Base-by-base conservation (phyloP, 1,140 invertebrate genomes). In the Lasaia peninsularis region DNA sequence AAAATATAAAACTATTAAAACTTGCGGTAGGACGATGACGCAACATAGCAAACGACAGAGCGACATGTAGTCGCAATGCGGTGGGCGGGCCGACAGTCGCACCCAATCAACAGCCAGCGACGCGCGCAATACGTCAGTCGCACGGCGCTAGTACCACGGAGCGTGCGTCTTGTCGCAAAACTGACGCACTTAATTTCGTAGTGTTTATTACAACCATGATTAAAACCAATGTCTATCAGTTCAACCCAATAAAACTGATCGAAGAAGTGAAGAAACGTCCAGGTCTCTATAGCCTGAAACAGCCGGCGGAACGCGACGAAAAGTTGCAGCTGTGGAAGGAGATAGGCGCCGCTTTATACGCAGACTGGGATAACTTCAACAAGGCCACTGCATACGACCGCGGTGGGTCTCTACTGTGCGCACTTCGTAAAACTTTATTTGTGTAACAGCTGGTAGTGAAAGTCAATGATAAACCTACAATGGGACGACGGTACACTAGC, bases 241-340 rank as follows among this genome's bases (percentile, higher is more conserved):
- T 80, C 52, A 78, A 75, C 61, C 78, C 82, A 0, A 56, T 71
- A 8, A 55, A 62, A 9, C 53, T 87, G 52, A 87, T 87, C n/a
- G 78, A 78, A 24, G 80, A 86, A 62, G 69, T 88, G 32, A 74
- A 80, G 57, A 78, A 74, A 32, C 67, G 82, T n/a, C 82, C 80
- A 0, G 75, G 64, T 0, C 50, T 88, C 44, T 88, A 80, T 62
- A 72, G 69, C 5, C 28, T 71, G n/a, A 71, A 75, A 1, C 69
- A 70, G 18, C 73, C 75, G 0, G 62, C 63, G 1, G 82, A 88
- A 31, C 62, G 79, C 7, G 73, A 77, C 12, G 80, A 79, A 53
- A 83, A 80, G 51, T 57, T 88, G 24, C 62, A 65, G 18, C 52
- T 80, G 28, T 88, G 85, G 85, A 83, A 83, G 67, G 77, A 86